These are phyloP conservation scores for Ochropleura plecta DNA, from an alignment of 2,888 invertebrate species.

Conservation along the genomic window DNA sequence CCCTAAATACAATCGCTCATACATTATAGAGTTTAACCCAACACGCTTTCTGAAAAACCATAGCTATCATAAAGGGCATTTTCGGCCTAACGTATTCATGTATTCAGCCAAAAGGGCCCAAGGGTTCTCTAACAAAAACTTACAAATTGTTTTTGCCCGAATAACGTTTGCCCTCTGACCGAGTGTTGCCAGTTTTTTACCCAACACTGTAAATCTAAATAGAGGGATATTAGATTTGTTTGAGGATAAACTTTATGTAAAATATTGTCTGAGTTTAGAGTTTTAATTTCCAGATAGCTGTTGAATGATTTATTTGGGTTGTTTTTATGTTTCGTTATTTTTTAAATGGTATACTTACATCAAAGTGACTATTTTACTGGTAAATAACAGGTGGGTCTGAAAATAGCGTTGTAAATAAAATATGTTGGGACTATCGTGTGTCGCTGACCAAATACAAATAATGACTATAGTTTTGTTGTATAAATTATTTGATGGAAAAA, in stretches of 20 bases:
- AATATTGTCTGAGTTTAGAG: conserved; percentile 35
- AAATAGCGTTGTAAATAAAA: neutral
- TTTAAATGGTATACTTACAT: neutral
- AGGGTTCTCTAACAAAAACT: conserved; percentile 77
- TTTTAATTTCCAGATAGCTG: conserved; percentile 26
- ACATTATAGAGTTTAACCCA: conserved; percentile 60
- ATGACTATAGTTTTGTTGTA: neutral
- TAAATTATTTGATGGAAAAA: neutral
- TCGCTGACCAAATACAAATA: neutral
- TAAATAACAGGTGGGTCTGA: neutral
- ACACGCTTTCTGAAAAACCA: conserved; percentile 63
- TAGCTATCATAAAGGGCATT: conserved; percentile 72
- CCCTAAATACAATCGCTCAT: conserved; percentile 49
- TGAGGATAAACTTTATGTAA: conserved; percentile 37
- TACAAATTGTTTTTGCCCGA: conserved; percentile 82
- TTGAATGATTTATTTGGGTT: conserved; percentile 2
- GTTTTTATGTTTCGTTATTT: neutral
- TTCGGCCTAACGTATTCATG: conserved; percentile 77
- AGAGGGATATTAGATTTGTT: conserved; percentile 64
- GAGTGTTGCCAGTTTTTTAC: conserved; percentile 64
- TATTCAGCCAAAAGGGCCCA: conserved; percentile 74
- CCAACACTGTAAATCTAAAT: conserved; percentile 62
- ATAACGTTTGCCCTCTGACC: conserved; percentile 77
- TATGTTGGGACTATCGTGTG: neutral
- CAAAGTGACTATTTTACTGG: neutral